Evolutionary conservation across 2,888 invertebrate genomes (phyloP).

Genomic region (Thysanoteuthis rhombus): DNA sequence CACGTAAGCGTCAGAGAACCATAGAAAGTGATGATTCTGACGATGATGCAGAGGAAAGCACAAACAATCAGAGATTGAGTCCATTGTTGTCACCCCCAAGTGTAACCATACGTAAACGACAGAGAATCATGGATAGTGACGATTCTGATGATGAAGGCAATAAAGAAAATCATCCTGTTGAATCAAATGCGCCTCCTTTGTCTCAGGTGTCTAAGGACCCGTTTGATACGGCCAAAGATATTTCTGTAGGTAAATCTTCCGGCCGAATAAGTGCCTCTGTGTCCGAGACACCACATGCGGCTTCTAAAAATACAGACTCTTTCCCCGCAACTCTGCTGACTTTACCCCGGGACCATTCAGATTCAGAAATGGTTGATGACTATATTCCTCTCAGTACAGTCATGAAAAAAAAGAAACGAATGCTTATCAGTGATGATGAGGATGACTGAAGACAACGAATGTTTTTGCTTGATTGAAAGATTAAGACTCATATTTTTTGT

Average conservation of each 20-base stretch:
- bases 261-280: not conserved
- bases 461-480: too few species aligned
- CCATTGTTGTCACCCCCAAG: not conserved
- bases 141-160: not conserved
- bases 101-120: not conserved
- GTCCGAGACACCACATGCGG: not conserved
- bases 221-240: not conserved
- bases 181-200: not conserved
- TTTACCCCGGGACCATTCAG: constrained; percentile 48
- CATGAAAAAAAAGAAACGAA: constrained; percentile 46
- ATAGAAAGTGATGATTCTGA: constrained; percentile 1
- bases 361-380: constrained; percentile 59
- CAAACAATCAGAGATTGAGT: not conserved
- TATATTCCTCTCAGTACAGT: constrained; percentile 58
- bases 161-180: not conserved
- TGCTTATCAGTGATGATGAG: constrained; percentile 57
- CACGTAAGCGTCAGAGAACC: not conserved
- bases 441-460: constrained; percentile 33
- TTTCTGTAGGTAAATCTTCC: not conserved
- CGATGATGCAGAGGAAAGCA: not conserved
- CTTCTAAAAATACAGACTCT: constrained; percentile 46
- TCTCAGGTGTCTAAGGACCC: not conserved
- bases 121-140: not conserved
- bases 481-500: too few species aligned
- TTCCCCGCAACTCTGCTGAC: constrained; percentile 63